Conservation (phyloP, 37 sponge, comb jelly and placozoan genomes). For the Ephydatia muelleri region DNA sequence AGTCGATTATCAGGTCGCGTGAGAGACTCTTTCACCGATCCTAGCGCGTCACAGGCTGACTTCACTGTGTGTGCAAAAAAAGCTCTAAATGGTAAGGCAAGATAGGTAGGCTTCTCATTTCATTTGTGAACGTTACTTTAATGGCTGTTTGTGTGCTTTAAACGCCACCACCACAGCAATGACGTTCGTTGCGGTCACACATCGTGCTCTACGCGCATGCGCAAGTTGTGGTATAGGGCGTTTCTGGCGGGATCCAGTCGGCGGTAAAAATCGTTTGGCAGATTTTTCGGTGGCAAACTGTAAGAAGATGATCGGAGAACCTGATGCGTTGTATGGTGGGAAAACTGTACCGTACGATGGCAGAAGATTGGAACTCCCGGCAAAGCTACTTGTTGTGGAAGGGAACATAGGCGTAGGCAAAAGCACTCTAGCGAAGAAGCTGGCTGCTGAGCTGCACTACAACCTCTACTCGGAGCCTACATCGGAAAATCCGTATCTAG, state of each 20-base stretch:
- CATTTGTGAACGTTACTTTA: neutral
- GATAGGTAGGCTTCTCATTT: too few relatives aligned
- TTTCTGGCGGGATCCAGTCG: neutral
- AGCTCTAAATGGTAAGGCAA: too few relatives aligned
- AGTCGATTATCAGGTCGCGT: too few relatives aligned
- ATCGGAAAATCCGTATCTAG: slow-evolving; percentile 87
- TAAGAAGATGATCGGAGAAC: neutral
- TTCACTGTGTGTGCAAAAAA: too few relatives aligned
- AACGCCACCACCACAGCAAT: neutral
- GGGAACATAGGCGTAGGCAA: slow-evolving; percentile 92
- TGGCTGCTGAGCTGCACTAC: slow-evolving; percentile 59
- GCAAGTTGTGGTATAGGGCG: neutral
- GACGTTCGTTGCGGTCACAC: neutral
- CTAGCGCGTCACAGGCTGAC: too few relatives aligned
- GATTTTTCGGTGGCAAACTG: neutral
- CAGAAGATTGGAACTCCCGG: neutral
- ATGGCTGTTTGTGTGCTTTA: neutral
- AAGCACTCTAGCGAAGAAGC: slow-evolving; percentile 77
- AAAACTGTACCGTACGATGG: neutral
- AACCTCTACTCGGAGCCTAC: slow-evolving; percentile 80
- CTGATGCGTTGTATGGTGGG: neutral
- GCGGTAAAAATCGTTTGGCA: neutral
- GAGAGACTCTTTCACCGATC: too few relatives aligned
- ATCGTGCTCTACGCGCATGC: neutral
- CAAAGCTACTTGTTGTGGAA: slow-evolving; percentile 70